Conservation (phyloP, 1,140 invertebrate species). For the Charaxes varanes region DNA sequence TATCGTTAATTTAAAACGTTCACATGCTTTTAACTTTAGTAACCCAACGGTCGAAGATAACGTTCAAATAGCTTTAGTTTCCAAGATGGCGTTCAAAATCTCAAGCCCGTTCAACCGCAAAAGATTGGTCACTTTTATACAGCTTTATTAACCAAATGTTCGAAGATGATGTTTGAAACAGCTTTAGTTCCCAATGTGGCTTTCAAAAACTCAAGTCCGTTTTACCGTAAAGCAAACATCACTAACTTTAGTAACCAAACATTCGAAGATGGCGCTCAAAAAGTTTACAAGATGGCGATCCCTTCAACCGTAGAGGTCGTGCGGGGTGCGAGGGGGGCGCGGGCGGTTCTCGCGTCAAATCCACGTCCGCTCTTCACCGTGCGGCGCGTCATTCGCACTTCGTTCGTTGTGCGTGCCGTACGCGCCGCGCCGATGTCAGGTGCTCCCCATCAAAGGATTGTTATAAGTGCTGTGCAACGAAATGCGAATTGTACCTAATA, state of each 20-base stretch:
- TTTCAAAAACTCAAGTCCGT: background rate
- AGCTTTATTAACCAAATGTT: slow-evolving; percentile 1
- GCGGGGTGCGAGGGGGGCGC: slow-evolving; percentile 32
- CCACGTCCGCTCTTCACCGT: slow-evolving; percentile 50
- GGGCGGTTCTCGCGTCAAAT: slow-evolving; percentile 48
- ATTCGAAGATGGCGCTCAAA: slow-evolving; percentile 3
- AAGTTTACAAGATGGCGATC: background rate
- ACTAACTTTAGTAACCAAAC: too few relatives aligned
- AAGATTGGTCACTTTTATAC: too few relatives aligned
- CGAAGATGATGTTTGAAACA: background rate
- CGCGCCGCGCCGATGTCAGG: slow-evolving; percentile 53
- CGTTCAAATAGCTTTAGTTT: slow-evolving; percentile 8
- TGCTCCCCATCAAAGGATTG: slow-evolving; percentile 48
- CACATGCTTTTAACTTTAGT: too few relatives aligned
- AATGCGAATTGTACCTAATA: slow-evolving; percentile 60
- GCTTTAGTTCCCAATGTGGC: slow-evolving; percentile 3
- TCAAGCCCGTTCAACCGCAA: slow-evolving; percentile 8
- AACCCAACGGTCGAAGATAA: background rate
- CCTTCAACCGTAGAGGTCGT: slow-evolving; percentile 19
- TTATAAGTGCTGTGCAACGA: slow-evolving; percentile 69
- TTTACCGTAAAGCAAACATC: too few relatives aligned
- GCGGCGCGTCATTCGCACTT: slow-evolving; percentile 25
- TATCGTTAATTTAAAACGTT: background rate
- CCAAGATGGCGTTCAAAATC: background rate
- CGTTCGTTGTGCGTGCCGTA: slow-evolving; percentile 27